Percentiles rank a stretch among this genome's conserved stretches.
Conservation (phyloP, 2,797 vertebrate genomes). For the Chaetophractus vellerosus region DNA sequence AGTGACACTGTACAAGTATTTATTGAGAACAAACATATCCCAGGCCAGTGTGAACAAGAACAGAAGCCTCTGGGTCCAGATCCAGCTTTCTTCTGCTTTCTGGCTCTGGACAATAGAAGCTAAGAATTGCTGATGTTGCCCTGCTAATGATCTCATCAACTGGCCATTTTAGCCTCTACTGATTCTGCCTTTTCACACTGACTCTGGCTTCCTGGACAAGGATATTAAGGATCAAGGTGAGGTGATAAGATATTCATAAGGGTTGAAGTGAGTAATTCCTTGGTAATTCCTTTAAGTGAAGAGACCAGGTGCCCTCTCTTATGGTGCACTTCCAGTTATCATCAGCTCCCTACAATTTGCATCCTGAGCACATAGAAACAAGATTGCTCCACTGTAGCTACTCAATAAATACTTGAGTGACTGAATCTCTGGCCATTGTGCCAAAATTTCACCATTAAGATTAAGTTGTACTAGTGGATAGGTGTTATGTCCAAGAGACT, state of each 20-base stretch:
- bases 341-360: background rate
- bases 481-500: too few relatives aligned
- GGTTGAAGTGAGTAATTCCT: background rate
- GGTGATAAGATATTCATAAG: background rate
- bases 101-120: background rate
- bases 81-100: background rate
- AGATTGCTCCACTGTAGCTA: background rate
- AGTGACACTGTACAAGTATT: background rate
- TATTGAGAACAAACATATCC: background rate
- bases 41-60: background rate
- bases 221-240: background rate
- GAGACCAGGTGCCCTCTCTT: too few relatives aligned
- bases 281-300: fast-evolving
- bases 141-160: background rate
- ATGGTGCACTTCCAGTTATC: background rate
- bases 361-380: background rate
- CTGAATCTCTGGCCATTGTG: background rate
- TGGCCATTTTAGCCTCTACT: background rate
- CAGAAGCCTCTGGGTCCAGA: too few relatives aligned
- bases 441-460: background rate
- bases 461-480: background rate
- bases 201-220: background rate
- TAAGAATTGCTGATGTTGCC: background rate
- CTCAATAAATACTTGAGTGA: background rate
- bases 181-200: background rate